Percentiles rank a stretch among this genome's conserved stretches.
Conservation (phyloP, 2,113 vertebrate genomes). For the Equus przewalskii region DNA sequence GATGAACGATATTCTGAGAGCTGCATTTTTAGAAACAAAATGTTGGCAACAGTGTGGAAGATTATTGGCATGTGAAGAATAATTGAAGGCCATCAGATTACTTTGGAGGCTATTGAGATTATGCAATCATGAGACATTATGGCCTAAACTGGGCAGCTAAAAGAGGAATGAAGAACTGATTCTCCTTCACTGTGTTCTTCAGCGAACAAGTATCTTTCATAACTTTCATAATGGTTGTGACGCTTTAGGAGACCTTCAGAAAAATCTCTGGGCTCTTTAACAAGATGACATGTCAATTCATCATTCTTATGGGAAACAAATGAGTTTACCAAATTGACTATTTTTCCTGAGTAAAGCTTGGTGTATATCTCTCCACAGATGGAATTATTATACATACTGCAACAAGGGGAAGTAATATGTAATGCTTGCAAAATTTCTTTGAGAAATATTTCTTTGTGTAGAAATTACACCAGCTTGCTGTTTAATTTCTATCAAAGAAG, state of each 20-base stretch:
- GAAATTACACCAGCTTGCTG: not conserved
- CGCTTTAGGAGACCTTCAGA: not conserved
- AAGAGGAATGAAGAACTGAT: not conserved
- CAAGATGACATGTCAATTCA: not conserved
- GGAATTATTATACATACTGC: not conserved
- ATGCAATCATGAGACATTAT: not conserved
- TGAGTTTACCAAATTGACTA: not conserved
- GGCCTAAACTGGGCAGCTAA: not conserved
- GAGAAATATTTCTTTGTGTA: not conserved
- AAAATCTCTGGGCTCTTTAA: not conserved
- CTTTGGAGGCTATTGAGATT: not conserved
- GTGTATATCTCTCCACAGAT: not conserved
- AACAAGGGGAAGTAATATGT: not conserved
- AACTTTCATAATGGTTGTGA: not conserved
- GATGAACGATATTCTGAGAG: not conserved
- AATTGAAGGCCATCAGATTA: not conserved
- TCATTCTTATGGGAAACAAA: conserved; percentile 21
- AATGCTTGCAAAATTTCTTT: not conserved
- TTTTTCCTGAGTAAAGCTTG: not conserved
- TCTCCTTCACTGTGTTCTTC: not conserved
- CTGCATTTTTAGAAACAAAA: conserved; percentile 13
- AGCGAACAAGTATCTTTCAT: not conserved
- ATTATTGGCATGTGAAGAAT: not conserved
- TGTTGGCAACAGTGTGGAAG: not conserved
- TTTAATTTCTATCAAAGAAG: not conserved